Evolutionary conservation across 2,888 invertebrate genomes (phyloP).

Genomic region (Agrochola macilenta): DNA sequence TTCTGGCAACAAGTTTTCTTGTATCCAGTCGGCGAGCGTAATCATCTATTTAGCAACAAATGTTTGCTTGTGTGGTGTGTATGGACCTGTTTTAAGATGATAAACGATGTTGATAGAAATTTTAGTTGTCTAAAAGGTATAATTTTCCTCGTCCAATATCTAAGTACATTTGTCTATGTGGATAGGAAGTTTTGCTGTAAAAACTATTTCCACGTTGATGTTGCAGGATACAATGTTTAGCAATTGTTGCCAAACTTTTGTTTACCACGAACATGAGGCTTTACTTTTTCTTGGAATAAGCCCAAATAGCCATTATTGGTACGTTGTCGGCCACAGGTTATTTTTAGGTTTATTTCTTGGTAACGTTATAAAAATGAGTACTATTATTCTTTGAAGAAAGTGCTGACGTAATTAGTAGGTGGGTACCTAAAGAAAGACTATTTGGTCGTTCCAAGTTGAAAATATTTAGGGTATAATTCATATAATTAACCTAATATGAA

Average conservation of each 20-base stretch:
- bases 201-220: not conserved
- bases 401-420: not conserved
- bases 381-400: not conserved
- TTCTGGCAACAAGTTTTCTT: not conserved
- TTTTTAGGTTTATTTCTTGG: not conserved
- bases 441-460: too few species aligned
- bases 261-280: not conserved
- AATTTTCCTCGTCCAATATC: not conserved
- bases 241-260: not conserved
- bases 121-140: not conserved
- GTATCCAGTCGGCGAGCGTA: too few species aligned
- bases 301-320: constrained; percentile 17
- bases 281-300: constrained; percentile 41
- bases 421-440: too few species aligned
- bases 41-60: not conserved
- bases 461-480: too few species aligned
- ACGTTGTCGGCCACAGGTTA: not conserved
- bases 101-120: not conserved
- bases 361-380: not conserved
- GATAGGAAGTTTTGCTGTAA: not conserved
- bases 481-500: not conserved
- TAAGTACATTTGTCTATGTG: not conserved
- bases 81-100: not conserved
- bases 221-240: not conserved
- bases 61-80: not conserved